Conservation (phyloP, 2,113 vertebrate genomes). For the Emydocephalus ijimae region DNA sequence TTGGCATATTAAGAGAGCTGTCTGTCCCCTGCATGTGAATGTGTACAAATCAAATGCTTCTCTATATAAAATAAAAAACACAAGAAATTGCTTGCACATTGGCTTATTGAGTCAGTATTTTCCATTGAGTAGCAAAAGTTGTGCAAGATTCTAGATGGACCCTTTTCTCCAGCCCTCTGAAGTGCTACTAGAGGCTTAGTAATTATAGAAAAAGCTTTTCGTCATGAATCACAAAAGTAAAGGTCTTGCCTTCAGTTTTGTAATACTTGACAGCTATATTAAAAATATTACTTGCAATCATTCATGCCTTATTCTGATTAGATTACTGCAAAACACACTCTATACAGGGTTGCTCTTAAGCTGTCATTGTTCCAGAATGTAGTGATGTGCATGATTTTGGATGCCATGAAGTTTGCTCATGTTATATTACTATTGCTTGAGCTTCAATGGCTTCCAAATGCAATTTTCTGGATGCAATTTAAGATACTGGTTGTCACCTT, state of each 20-base stretch:
- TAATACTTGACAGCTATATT: neutral
- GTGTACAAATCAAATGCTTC: constrained; percentile 47
- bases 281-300: neutral
- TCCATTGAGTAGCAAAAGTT: neutral
- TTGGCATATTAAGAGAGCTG: constrained; percentile 24
- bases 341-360: neutral
- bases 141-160: neutral
- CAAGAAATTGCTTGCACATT: neutral
- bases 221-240: neutral
- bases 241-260: neutral
- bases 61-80: constrained; percentile 34
- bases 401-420: neutral
- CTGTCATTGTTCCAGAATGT: neutral
- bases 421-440: neutral
- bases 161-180: neutral
- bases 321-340: neutral
- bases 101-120: neutral
- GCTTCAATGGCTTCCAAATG: neutral
- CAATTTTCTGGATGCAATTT: neutral
- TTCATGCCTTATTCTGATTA: neutral
- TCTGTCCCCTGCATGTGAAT: constrained; percentile 35
- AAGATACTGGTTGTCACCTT: neutral
- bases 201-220: neutral
- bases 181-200: neutral
- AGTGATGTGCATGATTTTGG: neutral